Evolutionary conservation across 1,140 invertebrate species (phyloP).

Genomic region (Camponotus vicinus): DNA sequence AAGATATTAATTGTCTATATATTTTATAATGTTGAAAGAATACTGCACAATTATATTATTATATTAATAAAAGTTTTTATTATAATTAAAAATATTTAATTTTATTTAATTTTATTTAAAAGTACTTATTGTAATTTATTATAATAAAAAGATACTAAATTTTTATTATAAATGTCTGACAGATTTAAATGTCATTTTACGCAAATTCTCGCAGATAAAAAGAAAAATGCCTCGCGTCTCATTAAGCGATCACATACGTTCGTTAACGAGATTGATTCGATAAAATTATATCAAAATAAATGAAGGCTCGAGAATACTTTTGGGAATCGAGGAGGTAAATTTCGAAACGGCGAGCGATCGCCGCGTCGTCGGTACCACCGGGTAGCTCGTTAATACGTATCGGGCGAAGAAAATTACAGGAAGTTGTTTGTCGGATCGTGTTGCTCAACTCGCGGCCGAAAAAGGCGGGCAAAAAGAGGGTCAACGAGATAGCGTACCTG

Average conservation of each 20-base stretch:
- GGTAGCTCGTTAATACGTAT: slow-evolving; percentile 50
- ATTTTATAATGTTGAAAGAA: too few relatives aligned
- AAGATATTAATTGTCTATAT: not conserved
- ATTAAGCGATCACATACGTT: not conserved
- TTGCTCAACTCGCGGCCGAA: slow-evolving; percentile 52
- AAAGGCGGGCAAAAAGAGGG: slow-evolving; percentile 68
- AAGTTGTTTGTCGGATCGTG: slow-evolving; percentile 65
- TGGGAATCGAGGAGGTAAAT: slow-evolving; percentile 33
- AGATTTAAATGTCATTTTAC: slow-evolving; percentile 9
- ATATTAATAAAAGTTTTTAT: too few relatives aligned
- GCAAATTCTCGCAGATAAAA: not conserved
- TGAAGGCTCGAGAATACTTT: slow-evolving; percentile 2
- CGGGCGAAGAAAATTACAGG: slow-evolving; percentile 75
- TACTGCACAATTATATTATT: too few relatives aligned
- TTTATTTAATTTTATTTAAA: too few relatives aligned
- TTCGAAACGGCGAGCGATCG: slow-evolving; percentile 22
- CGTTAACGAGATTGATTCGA: slow-evolving; percentile 15
- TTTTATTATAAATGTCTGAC: too few relatives aligned
- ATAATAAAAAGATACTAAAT: too few relatives aligned
- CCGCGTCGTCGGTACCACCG: not conserved
- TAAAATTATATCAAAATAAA: not conserved
- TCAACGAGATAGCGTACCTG: slow-evolving; percentile 65
- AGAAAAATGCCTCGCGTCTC: not conserved
- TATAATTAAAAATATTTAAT: too few relatives aligned
- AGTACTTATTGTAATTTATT: too few relatives aligned